phyloP scores from a whole-genome alignment of 1,140 invertebrate species.

The Papilio xuthus region DNA sequence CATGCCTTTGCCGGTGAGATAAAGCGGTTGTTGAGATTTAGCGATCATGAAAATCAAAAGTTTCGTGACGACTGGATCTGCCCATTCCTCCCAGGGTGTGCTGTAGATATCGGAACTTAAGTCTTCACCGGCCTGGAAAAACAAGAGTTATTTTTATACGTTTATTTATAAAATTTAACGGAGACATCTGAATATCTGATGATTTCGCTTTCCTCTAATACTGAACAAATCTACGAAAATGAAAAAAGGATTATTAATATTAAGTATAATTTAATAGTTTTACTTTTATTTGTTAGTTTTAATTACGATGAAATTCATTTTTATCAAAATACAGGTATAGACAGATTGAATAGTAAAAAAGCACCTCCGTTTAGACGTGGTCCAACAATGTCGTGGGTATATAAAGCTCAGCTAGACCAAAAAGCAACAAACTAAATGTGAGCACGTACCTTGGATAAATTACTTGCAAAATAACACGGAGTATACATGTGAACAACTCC shows the following conservation, averaged over 20 bases:
- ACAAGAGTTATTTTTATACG: neutral
- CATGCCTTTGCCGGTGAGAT: slow-evolving; percentile 57
- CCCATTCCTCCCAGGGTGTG: slow-evolving; percentile 55
- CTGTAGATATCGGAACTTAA: slow-evolving; percentile 55
- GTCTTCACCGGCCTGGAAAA: slow-evolving; percentile 61
- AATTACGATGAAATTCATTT: neutral
- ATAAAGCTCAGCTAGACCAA: neutral
- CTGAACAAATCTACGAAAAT: neutral
- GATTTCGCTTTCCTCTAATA: neutral
- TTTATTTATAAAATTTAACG: neutral
- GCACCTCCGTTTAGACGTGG: neutral
- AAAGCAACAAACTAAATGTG: neutral
- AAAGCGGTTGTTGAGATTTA: slow-evolving; percentile 55
- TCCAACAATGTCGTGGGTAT: neutral
- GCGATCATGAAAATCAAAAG: slow-evolving; percentile 63
- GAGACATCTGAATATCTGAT: neutral
- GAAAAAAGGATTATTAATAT: neutral
- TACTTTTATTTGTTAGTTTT: neutral
- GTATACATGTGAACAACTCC: slow-evolving; percentile 62
- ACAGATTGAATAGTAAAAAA: neutral
- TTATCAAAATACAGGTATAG: neutral
- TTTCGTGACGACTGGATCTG: slow-evolving; percentile 52
- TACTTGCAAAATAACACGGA: slow-evolving; percentile 64
- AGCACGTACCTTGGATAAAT: slow-evolving; percentile 60
- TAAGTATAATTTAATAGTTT: neutral